Evolutionary conservation across 1,140 invertebrate species (phyloP), one percentile per base, ranked within the genome.

Genomic region (Aphelenchoides besseyi): DNA sequence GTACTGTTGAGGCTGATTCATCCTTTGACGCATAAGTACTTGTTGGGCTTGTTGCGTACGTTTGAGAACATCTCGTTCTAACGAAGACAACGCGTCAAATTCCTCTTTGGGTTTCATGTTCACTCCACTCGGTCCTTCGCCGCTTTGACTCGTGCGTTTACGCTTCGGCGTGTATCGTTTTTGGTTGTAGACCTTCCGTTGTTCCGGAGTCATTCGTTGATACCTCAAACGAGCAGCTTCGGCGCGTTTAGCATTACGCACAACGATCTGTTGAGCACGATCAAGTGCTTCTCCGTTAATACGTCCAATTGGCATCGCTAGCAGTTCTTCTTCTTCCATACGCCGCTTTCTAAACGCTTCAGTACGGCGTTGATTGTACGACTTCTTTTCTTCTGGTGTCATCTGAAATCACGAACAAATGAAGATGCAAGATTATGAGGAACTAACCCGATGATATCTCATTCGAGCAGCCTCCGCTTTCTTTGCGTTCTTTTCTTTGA

Each of bases 271-370:
- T 54, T 77, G 76, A 9, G 76, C 76, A 32, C 77, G 16, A 54
- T 79, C 76, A 12, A 77, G 55, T n/a, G 76, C 76, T 62, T 77
- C 76, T 8, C 77, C 76, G 30, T 61, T 70, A 41, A 79, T 77
- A 36, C 70, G 61, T 0, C 63, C 76, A 64, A 79, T 79, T 16
- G 76, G 76, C 72, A 76, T 77, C 3, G 77, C 77, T n/a, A 77
- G 37, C 23, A 77, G 52, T 53, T 66, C 57, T 67, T 77, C 76
- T 18, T 77, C 76, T 66, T 77, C 76, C 73, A 77, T 69, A 12
- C 76, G 73, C n/a, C 76, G 73, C n/a, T 70, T 64, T 3, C 76
- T 48, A 53, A 77, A 77, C 36, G 76, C 76, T 70, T 77, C 76
- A 18, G 76, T 77, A 41, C 76, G 9, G 23, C 77, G 71, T 35